Evolutionary conservation across 1,140 invertebrate genomes (phyloP).

Genomic region (Drosophila nannoptera): DNA sequence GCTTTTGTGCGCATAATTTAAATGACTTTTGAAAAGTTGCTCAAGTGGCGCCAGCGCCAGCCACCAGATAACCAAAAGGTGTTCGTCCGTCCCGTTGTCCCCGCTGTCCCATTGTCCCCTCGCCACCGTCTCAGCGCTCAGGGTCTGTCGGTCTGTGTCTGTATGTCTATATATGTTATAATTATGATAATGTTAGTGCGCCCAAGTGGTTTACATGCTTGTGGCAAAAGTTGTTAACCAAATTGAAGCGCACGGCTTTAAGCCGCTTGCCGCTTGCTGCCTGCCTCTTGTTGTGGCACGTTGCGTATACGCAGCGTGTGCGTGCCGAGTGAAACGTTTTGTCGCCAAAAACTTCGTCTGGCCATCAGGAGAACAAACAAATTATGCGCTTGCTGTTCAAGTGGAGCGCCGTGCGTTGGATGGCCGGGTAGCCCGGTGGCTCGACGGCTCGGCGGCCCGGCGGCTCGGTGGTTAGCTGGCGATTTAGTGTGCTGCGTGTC

Average conservation of each 20-base stretch:
- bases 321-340: constrained; percentile 46
- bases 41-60: constrained; percentile 53
- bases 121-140: no score
- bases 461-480: not conserved
- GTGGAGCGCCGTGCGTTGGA: constrained; percentile 8
- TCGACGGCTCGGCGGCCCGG: not conserved
- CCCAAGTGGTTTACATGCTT: constrained; percentile 65
- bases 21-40: constrained; percentile 77
- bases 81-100: constrained; percentile 15
- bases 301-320: constrained; percentile 59
- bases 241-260: constrained; percentile 24
- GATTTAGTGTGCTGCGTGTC: constrained; percentile 55
- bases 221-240: constrained; percentile 41
- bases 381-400: constrained; percentile 33
- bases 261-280: not conserved
- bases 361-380: constrained; percentile 49
- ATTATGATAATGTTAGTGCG: constrained; percentile 76
- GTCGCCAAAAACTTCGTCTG: constrained; percentile 38
- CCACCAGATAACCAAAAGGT: constrained; percentile 40
- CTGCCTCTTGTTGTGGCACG: constrained; percentile 13
- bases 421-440: no score
- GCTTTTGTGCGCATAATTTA: constrained; percentile 76
- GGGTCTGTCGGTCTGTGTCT: not conserved
- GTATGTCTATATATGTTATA: constrained; percentile 47
- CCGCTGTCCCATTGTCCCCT: no score